Evolutionary conservation across 2,797 vertebrate genomes (phyloP).

Genomic region (Dromococcyx pavoninus): DNA sequence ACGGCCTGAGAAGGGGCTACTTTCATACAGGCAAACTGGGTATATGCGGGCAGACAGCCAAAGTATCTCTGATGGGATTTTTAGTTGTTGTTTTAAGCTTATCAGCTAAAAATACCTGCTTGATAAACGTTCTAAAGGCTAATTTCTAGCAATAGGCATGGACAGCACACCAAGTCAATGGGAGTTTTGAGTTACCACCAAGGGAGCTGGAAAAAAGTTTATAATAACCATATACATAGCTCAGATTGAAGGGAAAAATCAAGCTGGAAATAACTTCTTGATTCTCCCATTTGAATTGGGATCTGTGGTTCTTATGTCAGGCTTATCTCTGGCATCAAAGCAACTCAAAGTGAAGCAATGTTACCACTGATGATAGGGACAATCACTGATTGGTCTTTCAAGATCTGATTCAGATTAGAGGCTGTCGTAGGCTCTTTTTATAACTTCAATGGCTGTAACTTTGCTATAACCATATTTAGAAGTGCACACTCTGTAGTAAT

Average conservation of each 20-base stretch:
- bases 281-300: constrained; percentile 9
- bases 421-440: not conserved
- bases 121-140: not conserved
- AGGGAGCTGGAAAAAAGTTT: not conserved
- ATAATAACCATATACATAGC: not conserved
- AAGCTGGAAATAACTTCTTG: constrained; percentile 1
- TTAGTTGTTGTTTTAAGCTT: not conserved
- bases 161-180: not conserved
- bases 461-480: not conserved
- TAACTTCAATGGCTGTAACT: not conserved
- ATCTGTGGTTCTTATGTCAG: not conserved
- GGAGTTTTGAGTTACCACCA: not conserved
- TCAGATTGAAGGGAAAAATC: not conserved
- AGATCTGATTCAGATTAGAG: constrained; percentile 31
- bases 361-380: not conserved
- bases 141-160: not conserved
- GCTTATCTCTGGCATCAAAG: not conserved
- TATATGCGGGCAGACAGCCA: not conserved
- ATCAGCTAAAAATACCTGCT: not conserved
- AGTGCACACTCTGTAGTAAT: not conserved
- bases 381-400: constrained; percentile 42
- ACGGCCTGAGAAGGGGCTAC: not conserved
- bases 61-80: not conserved
- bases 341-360: not conserved
- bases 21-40: not conserved